Evolutionary conservation across 2,113 vertebrate genomes (phyloP), one percentile per base, ranked within the genome.

Genomic region (Suricata suricatta): DNA sequence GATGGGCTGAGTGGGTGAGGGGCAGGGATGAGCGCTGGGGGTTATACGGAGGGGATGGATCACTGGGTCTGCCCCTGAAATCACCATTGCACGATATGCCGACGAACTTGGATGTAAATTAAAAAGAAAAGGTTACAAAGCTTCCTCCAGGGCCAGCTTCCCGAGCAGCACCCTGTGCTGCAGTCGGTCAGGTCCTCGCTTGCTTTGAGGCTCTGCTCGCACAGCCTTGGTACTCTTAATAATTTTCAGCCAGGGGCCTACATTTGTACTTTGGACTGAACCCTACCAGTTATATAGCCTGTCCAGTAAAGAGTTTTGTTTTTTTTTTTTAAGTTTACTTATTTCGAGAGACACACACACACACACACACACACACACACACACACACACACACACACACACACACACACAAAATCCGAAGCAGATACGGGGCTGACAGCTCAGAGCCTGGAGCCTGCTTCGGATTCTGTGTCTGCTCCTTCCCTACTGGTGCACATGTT

Each of bases 131-230:
- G 35, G 44, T 27, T 38, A 17, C 12, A 33, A 63, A 76, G 72
- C 33, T 25, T 21, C 23, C 16, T 17, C 19, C 23, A 23, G n/a
- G 13, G 16, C 35, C 2, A 7, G 15, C 12, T 6, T 31, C 35
- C 7, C 0, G 54, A 60, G 19, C 17, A 60, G 60, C 41, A 17
- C 0, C 44, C 38, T 71, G 6, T 10, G 7, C 57, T 17, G 0
- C 0, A 79, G 21, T 33, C 57, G 1, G 4, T 4, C 3, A 5
- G 52, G 3, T 47, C 60, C 38, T 54, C 19, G 0, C 35, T 57
- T 47, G 9, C 10, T 33, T 64, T 41, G 13, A 1, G 35, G 87
- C 54, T 71, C 29, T 23, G 21, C 71, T 38, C 33, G 47, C 33
- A 16, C 19, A 44, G 60, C 11, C 76, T 77, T 23, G 19, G 12